Conservation (phyloP, 2,797 vertebrate genomes). For the Eulemur rubriventer region DNA sequence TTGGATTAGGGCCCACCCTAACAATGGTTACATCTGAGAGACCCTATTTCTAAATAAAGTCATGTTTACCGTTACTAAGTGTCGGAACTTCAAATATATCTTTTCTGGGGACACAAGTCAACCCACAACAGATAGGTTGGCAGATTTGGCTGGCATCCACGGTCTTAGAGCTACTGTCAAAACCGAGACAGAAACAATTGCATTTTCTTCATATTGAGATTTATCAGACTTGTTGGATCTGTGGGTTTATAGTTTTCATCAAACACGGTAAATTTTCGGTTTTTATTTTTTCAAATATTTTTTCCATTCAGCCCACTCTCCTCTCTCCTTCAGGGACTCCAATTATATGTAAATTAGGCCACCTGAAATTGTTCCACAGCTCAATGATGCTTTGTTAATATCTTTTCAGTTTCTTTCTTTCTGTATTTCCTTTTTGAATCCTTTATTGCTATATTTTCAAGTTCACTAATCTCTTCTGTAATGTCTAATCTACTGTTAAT, state of each 20-base stretch:
- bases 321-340: neutral
- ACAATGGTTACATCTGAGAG: neutral
- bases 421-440: conserved; percentile 12
- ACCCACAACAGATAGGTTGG: neutral
- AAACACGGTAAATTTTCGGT: neutral
- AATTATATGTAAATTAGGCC: neutral
- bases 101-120: neutral
- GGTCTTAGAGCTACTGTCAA: neutral
- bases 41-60: neutral
- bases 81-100: neutral
- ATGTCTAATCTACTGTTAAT: neutral
- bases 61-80: neutral
- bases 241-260: neutral
- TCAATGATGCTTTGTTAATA: neutral
- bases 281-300: neutral
- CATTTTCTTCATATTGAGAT: neutral
- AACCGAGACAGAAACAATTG: neutral
- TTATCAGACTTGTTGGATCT: neutral
- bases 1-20: neutral
- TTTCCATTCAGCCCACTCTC: neutral
- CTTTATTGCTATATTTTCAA: neutral
- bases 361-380: neutral
- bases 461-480: neutral
- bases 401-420: neutral
- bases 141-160: neutral